These are phyloP conservation scores for Spialia ferax DNA, from an alignment of 2,888 invertebrate genomes.

Conservation along the genomic window DNA sequence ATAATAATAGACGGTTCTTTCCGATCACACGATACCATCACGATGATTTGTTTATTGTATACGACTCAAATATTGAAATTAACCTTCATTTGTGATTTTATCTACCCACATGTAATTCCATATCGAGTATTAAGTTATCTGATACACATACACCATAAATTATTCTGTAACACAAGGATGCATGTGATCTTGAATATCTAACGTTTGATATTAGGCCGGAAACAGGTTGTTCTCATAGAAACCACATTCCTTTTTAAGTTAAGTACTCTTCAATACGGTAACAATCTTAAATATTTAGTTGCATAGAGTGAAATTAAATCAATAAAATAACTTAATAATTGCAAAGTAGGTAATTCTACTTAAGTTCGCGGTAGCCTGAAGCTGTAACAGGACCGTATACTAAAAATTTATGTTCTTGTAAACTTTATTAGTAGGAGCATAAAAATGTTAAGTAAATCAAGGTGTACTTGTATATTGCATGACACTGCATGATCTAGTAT, in stretches of 20 bases:
- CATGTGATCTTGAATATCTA: constrained; percentile 29
- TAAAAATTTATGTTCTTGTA: constrained; percentile 82
- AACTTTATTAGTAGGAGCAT: constrained; percentile 77
- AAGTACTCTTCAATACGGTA: background rate
- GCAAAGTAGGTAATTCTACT: background rate
- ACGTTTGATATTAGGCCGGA: constrained; percentile 25
- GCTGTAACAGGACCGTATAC: constrained; percentile 65
- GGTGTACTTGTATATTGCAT: constrained; percentile 55
- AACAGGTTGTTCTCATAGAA: constrained; percentile 2
- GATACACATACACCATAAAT: constrained; percentile 39
- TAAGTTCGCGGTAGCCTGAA: constrained; percentile 1
- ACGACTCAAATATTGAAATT: constrained; percentile 83
- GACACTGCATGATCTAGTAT: constrained; percentile 56
- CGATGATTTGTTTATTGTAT: constrained; percentile 83
- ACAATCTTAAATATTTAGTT: background rate
- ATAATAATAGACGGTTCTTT: constrained; percentile 80
- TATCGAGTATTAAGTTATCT: constrained; percentile 41
- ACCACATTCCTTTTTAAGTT: too few relatives aligned
- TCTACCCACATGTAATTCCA: constrained; percentile 53
- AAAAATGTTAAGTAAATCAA: constrained; percentile 79
- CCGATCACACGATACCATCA: constrained; percentile 79
- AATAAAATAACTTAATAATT: background rate
- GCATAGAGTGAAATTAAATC: background rate
- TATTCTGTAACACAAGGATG: constrained; percentile 39
- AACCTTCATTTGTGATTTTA: constrained; percentile 81